Evolutionary conservation across 2,797 vertebrate species (phyloP).

Genomic region (Cossypha polioptera): DNA sequence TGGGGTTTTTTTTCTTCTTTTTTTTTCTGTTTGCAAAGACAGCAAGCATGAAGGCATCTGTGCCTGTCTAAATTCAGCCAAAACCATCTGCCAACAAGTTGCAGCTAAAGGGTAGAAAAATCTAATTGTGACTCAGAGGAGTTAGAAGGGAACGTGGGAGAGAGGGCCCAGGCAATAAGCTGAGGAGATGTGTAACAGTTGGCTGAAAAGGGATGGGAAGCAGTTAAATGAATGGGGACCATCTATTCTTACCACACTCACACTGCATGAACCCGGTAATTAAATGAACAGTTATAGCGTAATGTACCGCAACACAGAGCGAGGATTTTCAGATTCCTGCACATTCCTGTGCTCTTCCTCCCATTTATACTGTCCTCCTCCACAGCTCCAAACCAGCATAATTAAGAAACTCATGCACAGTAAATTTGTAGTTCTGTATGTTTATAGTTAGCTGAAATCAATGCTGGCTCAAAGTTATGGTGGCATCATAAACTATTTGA

Average conservation of each 20-base stretch:
- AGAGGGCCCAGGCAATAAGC: neutral
- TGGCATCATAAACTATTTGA: neutral
- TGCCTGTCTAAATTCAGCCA: conserved; percentile 44
- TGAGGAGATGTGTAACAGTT: neutral
- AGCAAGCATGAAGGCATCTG: conserved; percentile 15
- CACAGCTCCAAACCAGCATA: neutral
- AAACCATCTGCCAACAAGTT: conserved; percentile 49
- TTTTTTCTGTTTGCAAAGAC: neutral
- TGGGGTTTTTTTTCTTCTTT: neutral
- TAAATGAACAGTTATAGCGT: neutral
- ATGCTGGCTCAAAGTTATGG: neutral
- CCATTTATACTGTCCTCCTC: neutral
- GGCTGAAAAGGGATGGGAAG: neutral
- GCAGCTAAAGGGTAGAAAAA: conserved; percentile 34
- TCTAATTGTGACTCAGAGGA: conserved; percentile 40
- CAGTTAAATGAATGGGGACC: conserved; percentile 27
- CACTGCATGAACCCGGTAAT: neutral
- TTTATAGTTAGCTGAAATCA: neutral
- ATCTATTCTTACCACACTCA: conserved; percentile 1
- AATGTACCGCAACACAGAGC: neutral
- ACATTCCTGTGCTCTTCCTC: neutral
- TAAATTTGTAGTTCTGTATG: neutral
- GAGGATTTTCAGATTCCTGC: neutral
- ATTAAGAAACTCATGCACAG: neutral
- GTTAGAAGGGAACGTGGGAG: neutral